A percentile compares a stretch with the other conserved stretches of the same genome.
These are phyloP conservation scores for Tipula lateralis DNA, from an alignment of 2,888 invertebrate genomes.

Conservation along the genomic window DNA sequence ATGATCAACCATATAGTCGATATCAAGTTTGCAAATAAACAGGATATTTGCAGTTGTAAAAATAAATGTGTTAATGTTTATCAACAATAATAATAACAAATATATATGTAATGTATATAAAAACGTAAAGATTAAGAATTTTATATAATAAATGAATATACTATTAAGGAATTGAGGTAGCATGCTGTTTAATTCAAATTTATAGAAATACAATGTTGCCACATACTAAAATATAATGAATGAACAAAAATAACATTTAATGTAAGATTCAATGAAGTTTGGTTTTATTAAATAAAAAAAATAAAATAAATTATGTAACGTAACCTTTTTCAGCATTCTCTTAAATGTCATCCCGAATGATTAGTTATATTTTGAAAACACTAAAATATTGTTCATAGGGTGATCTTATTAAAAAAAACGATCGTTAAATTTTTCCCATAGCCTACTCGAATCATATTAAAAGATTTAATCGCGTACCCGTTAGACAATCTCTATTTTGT, in stretches of 20 bases:
- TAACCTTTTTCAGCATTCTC: background rate
- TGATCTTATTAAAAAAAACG: background rate
- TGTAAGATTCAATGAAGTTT: background rate
- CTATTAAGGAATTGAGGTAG: constrained; percentile 2
- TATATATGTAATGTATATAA: background rate
- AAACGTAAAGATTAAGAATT: background rate
- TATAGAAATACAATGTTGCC: background rate
- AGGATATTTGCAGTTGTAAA: background rate
- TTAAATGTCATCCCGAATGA: background rate
- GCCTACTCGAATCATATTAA: background rate
- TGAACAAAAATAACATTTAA: background rate
- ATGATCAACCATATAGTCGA: constrained; percentile 12
- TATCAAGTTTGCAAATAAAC: constrained; percentile 11
- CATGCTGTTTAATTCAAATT: background rate
- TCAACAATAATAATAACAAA: background rate
- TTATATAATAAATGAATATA: background rate
- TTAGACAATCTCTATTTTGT: background rate
- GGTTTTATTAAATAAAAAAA: background rate
- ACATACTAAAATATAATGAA: background rate
- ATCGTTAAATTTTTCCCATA: background rate
- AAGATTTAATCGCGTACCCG: background rate
- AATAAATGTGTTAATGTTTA: constrained; percentile 4
- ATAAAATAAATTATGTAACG: background rate
- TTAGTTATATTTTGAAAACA: background rate
- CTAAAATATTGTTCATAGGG: background rate